Percentiles rank a stretch among this genome's conserved stretches.
These are phyloP conservation scores for Spicauda simplicius DNA, from an alignment of 2,888 invertebrate species.

Conservation along the genomic window DNA sequence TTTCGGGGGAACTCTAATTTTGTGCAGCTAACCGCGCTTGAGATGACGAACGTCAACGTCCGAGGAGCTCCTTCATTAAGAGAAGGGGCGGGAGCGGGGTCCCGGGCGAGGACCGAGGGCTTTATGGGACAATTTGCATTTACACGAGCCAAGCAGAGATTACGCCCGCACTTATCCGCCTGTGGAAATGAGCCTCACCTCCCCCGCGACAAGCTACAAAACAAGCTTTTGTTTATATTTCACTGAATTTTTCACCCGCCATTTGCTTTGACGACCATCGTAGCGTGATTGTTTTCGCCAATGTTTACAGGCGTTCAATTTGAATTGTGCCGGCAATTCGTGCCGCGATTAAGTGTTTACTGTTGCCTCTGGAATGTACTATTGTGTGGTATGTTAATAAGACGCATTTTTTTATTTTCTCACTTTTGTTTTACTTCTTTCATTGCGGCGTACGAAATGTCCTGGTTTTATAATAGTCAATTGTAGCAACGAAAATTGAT, in stretches of 20 bases:
- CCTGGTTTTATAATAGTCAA: neutral
- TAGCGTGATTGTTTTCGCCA: slow-evolving; percentile 55
- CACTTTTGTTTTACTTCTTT: neutral
- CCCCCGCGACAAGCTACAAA: slow-evolving; percentile 65
- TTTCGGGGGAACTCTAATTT: slow-evolving; percentile 73
- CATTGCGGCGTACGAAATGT: neutral
- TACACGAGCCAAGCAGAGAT: slow-evolving; percentile 83
- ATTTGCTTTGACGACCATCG: slow-evolving; percentile 77
- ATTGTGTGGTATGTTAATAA: slow-evolving; percentile 17
- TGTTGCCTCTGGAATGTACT: slow-evolving; percentile 18
- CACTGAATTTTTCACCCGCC: slow-evolving; percentile 76
- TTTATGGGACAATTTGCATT: slow-evolving; percentile 85
- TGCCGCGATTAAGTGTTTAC: slow-evolving; percentile 37
- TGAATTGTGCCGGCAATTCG: slow-evolving; percentile 58
- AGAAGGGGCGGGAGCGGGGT: slow-evolving; percentile 54
- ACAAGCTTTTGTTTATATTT: slow-evolving; percentile 81
- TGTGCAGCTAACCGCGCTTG: slow-evolving; percentile 69
- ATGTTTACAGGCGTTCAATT: slow-evolving; percentile 65
- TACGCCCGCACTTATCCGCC: slow-evolving; percentile 81
- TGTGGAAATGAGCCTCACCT: slow-evolving; percentile 74
- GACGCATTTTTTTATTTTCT: slow-evolving; percentile 6
- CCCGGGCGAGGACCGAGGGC: slow-evolving; percentile 66
- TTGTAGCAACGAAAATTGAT: too few species aligned
- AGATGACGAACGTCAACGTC: slow-evolving; percentile 76
- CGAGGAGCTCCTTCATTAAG: slow-evolving; percentile 80